These are phyloP conservation scores for Acleris sparsana DNA, from an alignment of 2,888 invertebrate species.

Conservation along the genomic window DNA sequence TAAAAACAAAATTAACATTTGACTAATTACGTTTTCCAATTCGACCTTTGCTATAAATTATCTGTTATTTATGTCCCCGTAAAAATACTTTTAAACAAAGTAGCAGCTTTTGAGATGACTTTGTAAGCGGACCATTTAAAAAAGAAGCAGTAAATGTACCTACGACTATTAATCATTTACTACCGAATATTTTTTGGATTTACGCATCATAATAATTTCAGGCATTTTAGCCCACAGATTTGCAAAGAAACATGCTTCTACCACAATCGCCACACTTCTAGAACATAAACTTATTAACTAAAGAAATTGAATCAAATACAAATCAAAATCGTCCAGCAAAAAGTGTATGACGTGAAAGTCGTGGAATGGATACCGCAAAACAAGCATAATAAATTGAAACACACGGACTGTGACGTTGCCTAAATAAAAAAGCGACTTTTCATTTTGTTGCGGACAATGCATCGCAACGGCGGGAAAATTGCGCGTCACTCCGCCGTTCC, in stretches of 20 bases:
- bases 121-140: not conserved
- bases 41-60: slow-evolving; percentile 27
- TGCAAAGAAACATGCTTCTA: too few relatives aligned
- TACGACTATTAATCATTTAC: too few relatives aligned
- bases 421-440: slow-evolving; percentile 75
- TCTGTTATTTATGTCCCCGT: slow-evolving; percentile 30
- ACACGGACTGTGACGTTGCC: slow-evolving; percentile 62
- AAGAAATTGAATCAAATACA: not conserved
- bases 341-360: slow-evolving; percentile 55
- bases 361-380: slow-evolving; percentile 63
- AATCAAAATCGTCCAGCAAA: slow-evolving; percentile 29
- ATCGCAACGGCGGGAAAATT: slow-evolving; percentile 76
- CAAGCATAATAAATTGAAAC: slow-evolving; percentile 40
- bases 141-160: not conserved
- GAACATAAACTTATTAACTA: not conserved
- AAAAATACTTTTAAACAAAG: slow-evolving; percentile 22
- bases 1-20: slow-evolving; percentile 33
- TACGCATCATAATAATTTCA: too few relatives aligned
- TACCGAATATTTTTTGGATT: too few relatives aligned
- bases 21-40: slow-evolving; percentile 33
- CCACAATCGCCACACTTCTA: too few relatives aligned
- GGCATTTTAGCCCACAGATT: too few relatives aligned
- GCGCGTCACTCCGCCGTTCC: slow-evolving; percentile 82
- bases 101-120: slow-evolving; percentile 2
- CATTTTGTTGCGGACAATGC: slow-evolving; percentile 79